Conservation (phyloP, 2,113 vertebrate genomes). For the Garra rufa region DNA sequence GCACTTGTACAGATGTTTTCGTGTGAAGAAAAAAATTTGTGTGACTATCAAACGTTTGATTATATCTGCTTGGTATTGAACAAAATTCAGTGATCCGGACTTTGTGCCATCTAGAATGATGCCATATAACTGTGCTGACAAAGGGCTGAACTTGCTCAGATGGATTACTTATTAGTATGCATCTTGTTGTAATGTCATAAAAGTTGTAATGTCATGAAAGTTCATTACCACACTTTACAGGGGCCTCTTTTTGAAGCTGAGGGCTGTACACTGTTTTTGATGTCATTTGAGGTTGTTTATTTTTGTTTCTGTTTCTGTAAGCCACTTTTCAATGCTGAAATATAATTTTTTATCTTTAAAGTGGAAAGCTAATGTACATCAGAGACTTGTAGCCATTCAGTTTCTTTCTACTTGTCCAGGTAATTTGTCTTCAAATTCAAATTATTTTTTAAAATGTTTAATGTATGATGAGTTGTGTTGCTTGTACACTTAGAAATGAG, state of each 20-base stretch:
- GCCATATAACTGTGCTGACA: constrained; percentile 11
- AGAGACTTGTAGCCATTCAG: background rate
- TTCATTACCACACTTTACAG: background rate
- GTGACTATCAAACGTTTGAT: background rate
- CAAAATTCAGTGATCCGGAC: background rate
- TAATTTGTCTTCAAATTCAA: background rate
- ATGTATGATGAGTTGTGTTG: background rate
- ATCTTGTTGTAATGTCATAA: background rate
- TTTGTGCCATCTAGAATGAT: background rate
- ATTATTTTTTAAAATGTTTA: background rate
- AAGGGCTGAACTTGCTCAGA: constrained; percentile 6
- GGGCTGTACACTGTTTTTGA: background rate
- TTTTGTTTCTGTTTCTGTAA: background rate
- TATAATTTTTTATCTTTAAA: background rate
- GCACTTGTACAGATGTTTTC: background rate
- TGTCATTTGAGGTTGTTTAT: background rate
- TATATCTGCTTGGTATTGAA: background rate
- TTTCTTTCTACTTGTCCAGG: background rate
- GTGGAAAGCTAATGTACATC: background rate
- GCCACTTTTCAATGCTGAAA: background rate
- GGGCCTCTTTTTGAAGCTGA: background rate
- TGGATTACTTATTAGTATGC: background rate
- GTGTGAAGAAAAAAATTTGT: background rate
- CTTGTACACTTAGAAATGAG: background rate
- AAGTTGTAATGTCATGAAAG: background rate